Evolutionary conservation across 2,113 vertebrate species (phyloP).

Genomic region (Takifugu bimaculatus): DNA sequence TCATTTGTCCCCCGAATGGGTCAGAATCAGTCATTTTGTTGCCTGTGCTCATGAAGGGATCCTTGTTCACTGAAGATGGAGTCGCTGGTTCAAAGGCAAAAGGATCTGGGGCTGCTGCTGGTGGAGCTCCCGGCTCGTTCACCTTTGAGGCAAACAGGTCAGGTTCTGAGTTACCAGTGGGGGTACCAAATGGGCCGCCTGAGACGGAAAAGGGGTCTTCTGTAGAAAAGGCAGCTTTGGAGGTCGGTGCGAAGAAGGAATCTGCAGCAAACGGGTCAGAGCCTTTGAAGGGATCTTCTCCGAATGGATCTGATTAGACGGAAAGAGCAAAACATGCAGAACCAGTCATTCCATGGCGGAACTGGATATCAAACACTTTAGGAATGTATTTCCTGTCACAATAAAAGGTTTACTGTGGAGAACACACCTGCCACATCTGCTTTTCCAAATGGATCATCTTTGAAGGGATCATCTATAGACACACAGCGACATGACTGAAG

Average conservation of each 20-base stretch:
- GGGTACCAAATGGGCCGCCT: constrained; percentile 63
- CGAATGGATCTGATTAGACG: constrained; percentile 84
- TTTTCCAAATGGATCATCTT: constrained; percentile 95
- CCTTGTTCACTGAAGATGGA: constrained; percentile 27
- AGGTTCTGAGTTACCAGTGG: constrained; percentile 53
- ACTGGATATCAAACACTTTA: background rate
- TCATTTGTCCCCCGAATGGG: constrained; percentile 54
- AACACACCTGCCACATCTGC: constrained; percentile 78
- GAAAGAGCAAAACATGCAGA: constrained; percentile 4
- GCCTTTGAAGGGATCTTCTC: constrained; percentile 95
- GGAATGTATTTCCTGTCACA: background rate
- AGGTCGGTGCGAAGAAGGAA: constrained; percentile 85
- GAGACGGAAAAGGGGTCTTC: constrained; percentile 76
- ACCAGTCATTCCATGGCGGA: background rate
- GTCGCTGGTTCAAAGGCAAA: constrained; percentile 45
- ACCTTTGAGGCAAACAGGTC: constrained; percentile 60
- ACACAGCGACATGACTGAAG: constrained; percentile 1
- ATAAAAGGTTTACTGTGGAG: background rate
- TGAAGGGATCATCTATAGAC: constrained; percentile 88
- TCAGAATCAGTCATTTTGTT: constrained; percentile 22
- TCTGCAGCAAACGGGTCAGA: constrained; percentile 95
- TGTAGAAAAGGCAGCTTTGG: constrained; percentile 76
- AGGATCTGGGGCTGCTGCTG: constrained; percentile 37
- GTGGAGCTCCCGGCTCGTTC: constrained; percentile 25
- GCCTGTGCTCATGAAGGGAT: constrained; percentile 57